Evolutionary conservation across 2,888 invertebrate species (phyloP).

Genomic region (Amphipoea oculea): DNA sequence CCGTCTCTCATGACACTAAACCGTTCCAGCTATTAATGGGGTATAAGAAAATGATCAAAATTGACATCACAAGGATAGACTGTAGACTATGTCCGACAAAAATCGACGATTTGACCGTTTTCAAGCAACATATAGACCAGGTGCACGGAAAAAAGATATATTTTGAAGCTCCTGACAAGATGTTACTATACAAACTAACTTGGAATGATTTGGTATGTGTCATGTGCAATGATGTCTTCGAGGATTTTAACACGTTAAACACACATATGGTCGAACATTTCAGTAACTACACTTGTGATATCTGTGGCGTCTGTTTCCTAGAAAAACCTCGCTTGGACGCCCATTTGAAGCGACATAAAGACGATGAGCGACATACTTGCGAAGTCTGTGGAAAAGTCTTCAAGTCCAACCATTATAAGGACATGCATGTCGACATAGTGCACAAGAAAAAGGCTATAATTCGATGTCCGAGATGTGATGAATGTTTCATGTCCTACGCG

Average conservation of each 20-base stretch:
- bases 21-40: constrained; percentile 86
- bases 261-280: constrained; percentile 87
- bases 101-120: constrained; percentile 80
- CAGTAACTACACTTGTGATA: constrained; percentile 85
- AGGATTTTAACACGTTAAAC: constrained; percentile 84
- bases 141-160: constrained; percentile 85
- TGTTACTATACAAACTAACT: constrained; percentile 81
- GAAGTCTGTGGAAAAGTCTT: constrained; percentile 88
- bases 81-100: constrained; percentile 81
- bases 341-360: constrained; percentile 86
- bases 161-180: constrained; percentile 85
- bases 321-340: constrained; percentile 87
- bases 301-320: constrained; percentile 87
- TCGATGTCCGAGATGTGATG: constrained; percentile 85
- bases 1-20: constrained; percentile 83
- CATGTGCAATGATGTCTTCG: constrained; percentile 85
- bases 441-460: constrained; percentile 87
- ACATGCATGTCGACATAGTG: constrained; percentile 87
- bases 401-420: constrained; percentile 86
- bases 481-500: constrained; percentile 87
- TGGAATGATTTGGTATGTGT: constrained; percentile 87
- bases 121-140: constrained; percentile 84
- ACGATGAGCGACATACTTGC: constrained; percentile 89
- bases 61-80: constrained; percentile 86
- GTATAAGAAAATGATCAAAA: constrained; percentile 86